These are phyloP conservation scores for Acronicta psi DNA, from an alignment of 2,888 invertebrate genomes.

Conservation along the genomic window DNA sequence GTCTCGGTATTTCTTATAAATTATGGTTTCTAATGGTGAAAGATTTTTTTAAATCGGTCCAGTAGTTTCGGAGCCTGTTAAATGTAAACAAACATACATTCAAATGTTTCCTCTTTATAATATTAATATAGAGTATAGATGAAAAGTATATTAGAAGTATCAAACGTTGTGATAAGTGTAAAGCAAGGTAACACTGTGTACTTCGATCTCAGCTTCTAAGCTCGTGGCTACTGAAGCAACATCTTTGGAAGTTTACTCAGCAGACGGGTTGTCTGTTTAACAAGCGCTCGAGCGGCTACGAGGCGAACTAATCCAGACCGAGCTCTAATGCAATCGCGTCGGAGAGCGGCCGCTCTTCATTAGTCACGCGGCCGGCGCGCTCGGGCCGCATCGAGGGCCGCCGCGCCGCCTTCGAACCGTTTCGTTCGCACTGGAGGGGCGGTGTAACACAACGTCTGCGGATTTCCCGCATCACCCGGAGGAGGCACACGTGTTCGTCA, in stretches of 20 bases:
- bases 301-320: constrained; percentile 1
- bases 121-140: too few species aligned
- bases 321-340: constrained; percentile 9
- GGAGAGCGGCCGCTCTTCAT: constrained; percentile 15
- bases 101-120: too few species aligned
- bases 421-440: constrained; percentile 19
- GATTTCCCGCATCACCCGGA: constrained; percentile 1
- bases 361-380: constrained; percentile 13
- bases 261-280: not conserved
- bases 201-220: too few species aligned
- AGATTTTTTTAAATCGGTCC: too few species aligned
- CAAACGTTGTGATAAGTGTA: too few species aligned
- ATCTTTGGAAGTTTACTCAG: not conserved
- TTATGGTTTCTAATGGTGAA: too few species aligned
- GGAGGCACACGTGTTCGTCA: not conserved
- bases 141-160: too few species aligned
- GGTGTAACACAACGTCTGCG: constrained; percentile 5
- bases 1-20: too few species aligned
- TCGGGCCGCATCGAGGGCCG: constrained; percentile 2
- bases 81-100: too few species aligned
- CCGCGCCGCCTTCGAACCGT: constrained; percentile 6
- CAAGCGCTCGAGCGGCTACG: constrained; percentile 4
- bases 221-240: not conserved
- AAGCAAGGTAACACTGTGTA: too few species aligned
- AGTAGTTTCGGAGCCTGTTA: too few species aligned